Base-by-base conservation (phyloP, 2,888 invertebrate genomes). In the Melinaea marsaeus region DNA sequence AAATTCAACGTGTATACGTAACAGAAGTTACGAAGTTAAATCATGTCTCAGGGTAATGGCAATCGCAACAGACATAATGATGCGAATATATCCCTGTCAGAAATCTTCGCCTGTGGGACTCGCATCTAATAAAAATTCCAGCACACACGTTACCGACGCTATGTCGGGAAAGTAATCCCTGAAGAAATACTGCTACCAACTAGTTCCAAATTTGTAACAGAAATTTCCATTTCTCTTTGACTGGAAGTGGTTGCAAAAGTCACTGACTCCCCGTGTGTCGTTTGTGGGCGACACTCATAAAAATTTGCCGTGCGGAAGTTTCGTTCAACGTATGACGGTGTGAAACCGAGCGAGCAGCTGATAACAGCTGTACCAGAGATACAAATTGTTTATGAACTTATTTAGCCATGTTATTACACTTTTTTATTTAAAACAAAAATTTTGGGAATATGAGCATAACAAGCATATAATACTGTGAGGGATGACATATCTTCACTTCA, bases 181-280 rank as follows among this genome's bases (percentile, higher is more conserved):
- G 84, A 86, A 88, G 86, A 88, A 84, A 88, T 88, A 88, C 85
- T 79, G 77, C 78, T 75, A 81, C 83, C 83, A 83, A 85, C 85
- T 79, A 83, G 82, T 86, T 84, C 79, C 85, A 87, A 86, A 88
- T 89, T 89, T 88, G 88, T 88, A 88, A 86, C 88, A 79, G 79
- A 88, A 89, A 89, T 22, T 22, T 0, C 22, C 22, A 22, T 89
- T 88, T 88, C 86, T 85, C 88, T 88, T 88, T 89, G 88, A 88
- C 85, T 86, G 79, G 79, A 80, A 85, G 87, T 83, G 88, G 85
- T 87, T 88, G 82, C 82, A 80, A 83, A 84, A 84, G 86, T 84
- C 86, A 84, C 80, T 73, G 80, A 74, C 80, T 87, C 88, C 86
- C 73, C 73, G 87, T 80, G 88, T 82, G 84, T 87, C 86, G 86